phyloP scores from a whole-genome alignment of 2,113 vertebrate genomes.

The Piprites chloris region DNA sequence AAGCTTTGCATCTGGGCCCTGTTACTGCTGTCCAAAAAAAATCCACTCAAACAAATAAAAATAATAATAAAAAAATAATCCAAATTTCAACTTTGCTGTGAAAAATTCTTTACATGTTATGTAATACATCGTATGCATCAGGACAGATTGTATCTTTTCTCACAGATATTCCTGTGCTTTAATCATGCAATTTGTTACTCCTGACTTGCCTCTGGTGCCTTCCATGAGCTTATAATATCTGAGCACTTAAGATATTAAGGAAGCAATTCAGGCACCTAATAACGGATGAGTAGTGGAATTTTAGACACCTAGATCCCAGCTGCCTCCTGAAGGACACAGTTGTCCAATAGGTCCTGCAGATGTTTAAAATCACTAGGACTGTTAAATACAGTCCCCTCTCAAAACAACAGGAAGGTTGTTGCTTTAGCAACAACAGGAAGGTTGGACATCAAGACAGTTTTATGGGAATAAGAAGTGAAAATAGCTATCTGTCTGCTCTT shows the following conservation, averaged over 20 bases:
- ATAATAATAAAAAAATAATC: not conserved
- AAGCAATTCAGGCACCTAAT: not conserved
- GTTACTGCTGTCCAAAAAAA: conserved; percentile 22
- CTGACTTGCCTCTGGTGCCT: not conserved
- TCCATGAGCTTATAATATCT: not conserved
- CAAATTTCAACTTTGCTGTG: not conserved
- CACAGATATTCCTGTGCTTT: not conserved
- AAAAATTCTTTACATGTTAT: not conserved
- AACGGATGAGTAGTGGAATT: not conserved
- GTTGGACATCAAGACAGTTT: not conserved
- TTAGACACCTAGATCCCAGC: not conserved
- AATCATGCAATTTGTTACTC: not conserved
- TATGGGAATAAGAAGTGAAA: not conserved
- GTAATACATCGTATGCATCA: not conserved
- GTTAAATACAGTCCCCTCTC: not conserved
- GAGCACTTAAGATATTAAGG: not conserved
- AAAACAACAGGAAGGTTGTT: not conserved
- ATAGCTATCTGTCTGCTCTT: not conserved
- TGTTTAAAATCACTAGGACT: not conserved
- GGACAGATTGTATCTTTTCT: not conserved
- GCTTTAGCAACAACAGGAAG: not conserved
- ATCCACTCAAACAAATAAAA: not conserved
- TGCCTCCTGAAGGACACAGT: not conserved
- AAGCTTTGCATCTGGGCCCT: conserved; percentile 42
- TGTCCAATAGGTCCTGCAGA: not conserved